Evolutionary conservation across 2,888 invertebrate genomes (phyloP), one percentile per base, ranked within the genome.

Genomic region (Lepidocyrtinus sp.): DNA sequence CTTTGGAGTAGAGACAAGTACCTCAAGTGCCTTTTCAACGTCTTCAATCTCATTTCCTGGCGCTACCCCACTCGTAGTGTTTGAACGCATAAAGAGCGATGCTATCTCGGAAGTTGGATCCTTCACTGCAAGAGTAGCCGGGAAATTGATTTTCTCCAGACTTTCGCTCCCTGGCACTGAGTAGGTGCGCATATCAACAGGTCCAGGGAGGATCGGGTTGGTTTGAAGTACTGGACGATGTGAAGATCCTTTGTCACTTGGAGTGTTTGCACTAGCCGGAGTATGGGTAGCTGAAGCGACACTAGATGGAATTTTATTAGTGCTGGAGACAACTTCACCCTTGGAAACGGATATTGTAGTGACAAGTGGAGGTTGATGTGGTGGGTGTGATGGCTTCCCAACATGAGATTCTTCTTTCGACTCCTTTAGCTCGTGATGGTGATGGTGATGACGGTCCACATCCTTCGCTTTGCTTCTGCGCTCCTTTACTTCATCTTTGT

Each of bases 171-270:
- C 15, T 12, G 27, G 59, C 2, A 36, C 61, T 70, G 71, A 72
- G 88, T 96, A 96, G 0, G 95, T 95, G 72, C 96, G 92, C 96
- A 96, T 96, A 88, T 96, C 95, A 0, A 96, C 96, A 0, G 96
- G 96, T 0, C 95, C 96, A 0, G 96, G 95, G 82, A 96, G 88
- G 12, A 36, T 36, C 12, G 36, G 36, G 12, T 36, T 69, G 95
- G 92, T 0, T 67, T 85, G 85, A 2, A 85, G 73, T 1, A 50
- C 88, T 86, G 1, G 90, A 36, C 75, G 62, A 12, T 71, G 65
- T 22, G 7, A 15, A 3, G 12, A n/a, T 3, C n/a, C 55, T 24
- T 45, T 63, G 17, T 45, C 71, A 12, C n/a, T n/a, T n/a, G n/a
- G n/a, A n/a, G 36, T 36, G 12, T 36, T 36, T 36, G 5, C 36